A percentile compares a stretch with the other conserved stretches of the same genome.
Conservation (phyloP, 2,888 invertebrate genomes). For the Plusia festucae region DNA sequence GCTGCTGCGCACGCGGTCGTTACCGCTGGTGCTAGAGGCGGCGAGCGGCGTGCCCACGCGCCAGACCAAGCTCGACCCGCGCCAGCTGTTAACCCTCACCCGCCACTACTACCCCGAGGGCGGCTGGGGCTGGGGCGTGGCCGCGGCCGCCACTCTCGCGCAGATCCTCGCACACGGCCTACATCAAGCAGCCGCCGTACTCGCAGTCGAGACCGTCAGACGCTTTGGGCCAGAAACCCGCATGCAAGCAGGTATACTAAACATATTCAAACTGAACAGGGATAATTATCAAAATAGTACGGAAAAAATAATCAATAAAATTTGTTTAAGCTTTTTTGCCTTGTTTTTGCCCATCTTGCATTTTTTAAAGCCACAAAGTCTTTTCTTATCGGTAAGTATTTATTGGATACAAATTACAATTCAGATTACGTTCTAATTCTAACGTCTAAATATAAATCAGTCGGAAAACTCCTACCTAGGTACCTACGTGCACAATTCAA, state of each 20-base stretch:
- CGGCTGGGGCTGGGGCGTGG: constrained; percentile 96
- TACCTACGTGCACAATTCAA: background rate
- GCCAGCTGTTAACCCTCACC: constrained; percentile 91
- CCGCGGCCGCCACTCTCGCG: constrained; percentile 92
- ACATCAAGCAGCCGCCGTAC: constrained; percentile 91
- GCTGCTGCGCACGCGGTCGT: constrained; percentile 91
- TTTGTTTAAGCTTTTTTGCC: too few species aligned
- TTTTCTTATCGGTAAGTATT: too few species aligned
- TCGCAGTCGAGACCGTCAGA: constrained; percentile 89
- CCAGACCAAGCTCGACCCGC: constrained; percentile 86
- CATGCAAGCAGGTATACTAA: constrained; percentile 91
- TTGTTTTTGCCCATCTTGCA: too few species aligned
- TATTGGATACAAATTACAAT: background rate
- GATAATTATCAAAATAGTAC: too few species aligned
- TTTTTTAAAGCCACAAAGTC: too few species aligned
- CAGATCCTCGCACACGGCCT: constrained; percentile 94
- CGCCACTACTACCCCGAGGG: constrained; percentile 96
- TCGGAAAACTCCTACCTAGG: too few species aligned
- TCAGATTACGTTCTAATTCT: background rate
- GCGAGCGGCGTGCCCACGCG: constrained; percentile 84
- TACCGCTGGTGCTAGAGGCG: constrained; percentile 91
- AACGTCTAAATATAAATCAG: background rate
- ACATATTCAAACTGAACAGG: too few species aligned
- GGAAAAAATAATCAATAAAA: too few species aligned
- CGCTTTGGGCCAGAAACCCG: constrained; percentile 90